Conservation (phyloP, 2,888 invertebrate species). For the Monochamus alternatus region DNA sequence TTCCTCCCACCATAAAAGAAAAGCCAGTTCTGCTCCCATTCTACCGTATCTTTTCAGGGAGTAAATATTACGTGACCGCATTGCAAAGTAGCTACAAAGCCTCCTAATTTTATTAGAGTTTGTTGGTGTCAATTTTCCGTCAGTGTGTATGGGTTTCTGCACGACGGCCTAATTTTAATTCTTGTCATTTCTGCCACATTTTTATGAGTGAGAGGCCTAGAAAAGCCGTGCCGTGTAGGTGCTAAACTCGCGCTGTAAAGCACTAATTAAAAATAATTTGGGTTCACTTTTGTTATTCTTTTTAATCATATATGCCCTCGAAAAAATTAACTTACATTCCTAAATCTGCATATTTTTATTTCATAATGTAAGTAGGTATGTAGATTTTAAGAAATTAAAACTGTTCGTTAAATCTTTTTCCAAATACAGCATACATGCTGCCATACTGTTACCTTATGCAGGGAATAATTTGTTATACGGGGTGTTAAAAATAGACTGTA, state of each 20-base stretch:
- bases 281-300: background rate
- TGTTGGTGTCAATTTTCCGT: conserved; percentile 51
- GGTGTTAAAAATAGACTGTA: too few relatives aligned
- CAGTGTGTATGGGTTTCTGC: conserved; percentile 9
- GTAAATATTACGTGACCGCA: conserved; percentile 51
- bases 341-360: too few relatives aligned
- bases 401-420: too few relatives aligned
- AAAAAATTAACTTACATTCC: too few relatives aligned
- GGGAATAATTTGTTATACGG: too few relatives aligned
- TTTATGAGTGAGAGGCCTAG: background rate
- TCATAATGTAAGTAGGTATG: too few relatives aligned
- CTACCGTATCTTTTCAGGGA: conserved; percentile 38
- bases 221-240: background rate
- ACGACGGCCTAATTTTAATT: conserved; percentile 17
- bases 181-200: background rate
- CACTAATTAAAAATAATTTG: background rate
- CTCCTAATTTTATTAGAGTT: conserved; percentile 46
- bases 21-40: conserved; percentile 3
- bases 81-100: conserved; percentile 43
- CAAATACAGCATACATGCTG: too few relatives aligned
- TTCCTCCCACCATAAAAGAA: conserved; percentile 18
- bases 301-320: background rate
- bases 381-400: too few relatives aligned
- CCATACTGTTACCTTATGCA: too few relatives aligned
- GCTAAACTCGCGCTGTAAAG: background rate